A percentile compares a stretch with the other conserved stretches of the same genome.
These are phyloP conservation scores for Drosophila niveifrons DNA, from an alignment of 2,888 invertebrate genomes.

Conservation along the genomic window DNA sequence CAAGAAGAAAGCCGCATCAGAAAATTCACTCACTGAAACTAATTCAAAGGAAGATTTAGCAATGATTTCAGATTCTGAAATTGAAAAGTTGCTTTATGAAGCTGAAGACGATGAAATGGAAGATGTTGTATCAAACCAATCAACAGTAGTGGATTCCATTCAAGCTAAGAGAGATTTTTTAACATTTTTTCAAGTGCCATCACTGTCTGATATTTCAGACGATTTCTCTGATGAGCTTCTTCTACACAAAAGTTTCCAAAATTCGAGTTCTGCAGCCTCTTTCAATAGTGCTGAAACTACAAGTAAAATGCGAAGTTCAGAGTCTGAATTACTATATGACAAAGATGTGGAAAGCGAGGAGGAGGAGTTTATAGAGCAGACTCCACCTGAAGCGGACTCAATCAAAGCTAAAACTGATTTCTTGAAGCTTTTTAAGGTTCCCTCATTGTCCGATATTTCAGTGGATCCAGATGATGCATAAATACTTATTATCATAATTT, in stretches of 20 bases:
- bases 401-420: constrained; percentile 13
- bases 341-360: neutral
- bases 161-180: constrained; percentile 37
- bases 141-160: constrained; percentile 22
- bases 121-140: neutral
- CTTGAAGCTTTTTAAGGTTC: constrained; percentile 5
- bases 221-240: constrained; percentile 6
- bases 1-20: neutral
- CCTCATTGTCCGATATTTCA: constrained; percentile 20
- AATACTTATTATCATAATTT: neutral
- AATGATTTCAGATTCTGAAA: constrained; percentile 7
- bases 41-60: neutral
- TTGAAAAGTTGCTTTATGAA: constrained; percentile 1
- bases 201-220: constrained; percentile 43
- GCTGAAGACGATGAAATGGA: constrained; percentile 23
- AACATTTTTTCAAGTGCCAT: constrained; percentile 38
- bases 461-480: neutral
- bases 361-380: neutral
- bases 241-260: neutral
- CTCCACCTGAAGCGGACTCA: neutral
- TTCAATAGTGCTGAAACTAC: neutral
- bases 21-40: neutral
- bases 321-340: neutral
- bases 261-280: no score
- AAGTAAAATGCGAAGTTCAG: neutral